Conservation (phyloP, 2,113 vertebrate species). For the Sclerurus mexicanus region DNA sequence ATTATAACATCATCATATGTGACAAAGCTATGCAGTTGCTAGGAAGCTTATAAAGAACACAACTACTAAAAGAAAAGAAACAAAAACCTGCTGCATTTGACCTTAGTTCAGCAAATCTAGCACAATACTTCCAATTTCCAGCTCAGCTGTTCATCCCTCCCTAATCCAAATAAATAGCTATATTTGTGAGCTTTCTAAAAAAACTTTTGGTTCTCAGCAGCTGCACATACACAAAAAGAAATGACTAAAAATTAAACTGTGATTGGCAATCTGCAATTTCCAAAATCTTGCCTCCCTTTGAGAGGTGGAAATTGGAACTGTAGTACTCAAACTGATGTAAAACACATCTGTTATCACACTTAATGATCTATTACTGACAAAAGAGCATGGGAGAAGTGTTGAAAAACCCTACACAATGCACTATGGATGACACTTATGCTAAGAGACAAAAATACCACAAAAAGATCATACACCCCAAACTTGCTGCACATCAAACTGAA, state of each 20-base stretch:
- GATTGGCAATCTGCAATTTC: neutral
- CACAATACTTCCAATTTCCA: slow-evolving; percentile 14
- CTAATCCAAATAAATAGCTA: slow-evolving; percentile 4
- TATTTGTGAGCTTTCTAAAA: slow-evolving; percentile 58
- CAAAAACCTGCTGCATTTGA: neutral
- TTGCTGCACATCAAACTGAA: neutral
- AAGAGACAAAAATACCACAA: neutral
- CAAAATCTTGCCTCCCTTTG: neutral
- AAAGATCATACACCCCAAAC: neutral
- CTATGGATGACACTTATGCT: neutral
- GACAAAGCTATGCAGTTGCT: neutral
- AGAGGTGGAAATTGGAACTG: neutral
- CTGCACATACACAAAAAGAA: slow-evolving; percentile 40
- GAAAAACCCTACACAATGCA: neutral
- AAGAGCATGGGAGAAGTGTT: neutral
- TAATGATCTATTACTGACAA: neutral
- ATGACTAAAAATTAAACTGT: neutral
- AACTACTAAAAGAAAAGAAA: neutral
- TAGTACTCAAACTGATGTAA: neutral
- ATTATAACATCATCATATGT: neutral
- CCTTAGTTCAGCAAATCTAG: slow-evolving; percentile 2
- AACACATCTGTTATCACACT: neutral
- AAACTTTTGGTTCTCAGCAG: slow-evolving; percentile 25
- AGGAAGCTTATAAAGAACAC: neutral
- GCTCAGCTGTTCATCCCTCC: slow-evolving; percentile 44